These are phyloP conservation scores for Meles meles DNA, from an alignment of 2,113 vertebrate genomes.

Conservation along the genomic window DNA sequence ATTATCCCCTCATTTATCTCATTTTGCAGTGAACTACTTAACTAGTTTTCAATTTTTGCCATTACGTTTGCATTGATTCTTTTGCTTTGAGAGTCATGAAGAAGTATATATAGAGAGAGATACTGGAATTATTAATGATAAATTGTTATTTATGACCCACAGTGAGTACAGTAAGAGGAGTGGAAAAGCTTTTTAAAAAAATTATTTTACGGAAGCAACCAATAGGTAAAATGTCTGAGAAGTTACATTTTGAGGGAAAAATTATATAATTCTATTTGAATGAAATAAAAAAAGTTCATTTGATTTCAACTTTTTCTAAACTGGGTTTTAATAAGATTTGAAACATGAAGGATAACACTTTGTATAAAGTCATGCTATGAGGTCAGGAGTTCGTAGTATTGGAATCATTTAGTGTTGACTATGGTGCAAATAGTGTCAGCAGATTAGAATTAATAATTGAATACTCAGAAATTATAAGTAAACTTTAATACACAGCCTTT, in stretches of 20 bases:
- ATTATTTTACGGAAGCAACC: neutral
- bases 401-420: neutral
- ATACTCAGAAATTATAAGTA: neutral
- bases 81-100: neutral
- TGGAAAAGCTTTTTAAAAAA: neutral
- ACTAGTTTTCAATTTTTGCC: neutral
- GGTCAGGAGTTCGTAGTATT: neutral
- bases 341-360: constrained; percentile 1
- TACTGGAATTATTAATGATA: neutral
- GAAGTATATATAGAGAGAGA: neutral
- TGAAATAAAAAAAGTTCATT: neutral
- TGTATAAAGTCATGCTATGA: neutral
- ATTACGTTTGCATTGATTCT: neutral
- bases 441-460: neutral
- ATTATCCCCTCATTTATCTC: neutral
- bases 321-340: neutral
- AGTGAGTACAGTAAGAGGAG: neutral
- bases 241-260: neutral
- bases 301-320: neutral
- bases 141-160: neutral
- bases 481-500: neutral
- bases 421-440: neutral
- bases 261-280: neutral
- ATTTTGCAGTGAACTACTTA: neutral
- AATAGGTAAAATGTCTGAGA: neutral